phyloP scores from a whole-genome alignment of 1,140 invertebrate genomes.

The Steinernema khuongi region DNA sequence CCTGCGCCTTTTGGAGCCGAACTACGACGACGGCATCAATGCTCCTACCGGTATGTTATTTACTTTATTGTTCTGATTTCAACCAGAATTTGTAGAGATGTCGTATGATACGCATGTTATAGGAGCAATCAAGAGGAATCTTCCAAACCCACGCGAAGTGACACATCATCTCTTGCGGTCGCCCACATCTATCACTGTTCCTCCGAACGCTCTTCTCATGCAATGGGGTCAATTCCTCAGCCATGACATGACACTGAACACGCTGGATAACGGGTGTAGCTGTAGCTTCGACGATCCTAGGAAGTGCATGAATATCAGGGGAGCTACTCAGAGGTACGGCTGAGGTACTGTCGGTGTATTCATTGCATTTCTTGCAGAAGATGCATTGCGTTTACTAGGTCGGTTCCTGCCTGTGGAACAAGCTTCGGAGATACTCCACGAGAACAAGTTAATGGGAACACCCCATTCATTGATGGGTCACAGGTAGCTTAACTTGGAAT shows the following conservation, averaged over 20 bases:
- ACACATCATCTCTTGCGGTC: conserved; percentile 31
- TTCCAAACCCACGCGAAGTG: conserved; percentile 38
- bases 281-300: conserved; percentile 18
- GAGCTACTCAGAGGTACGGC: conserved; percentile 25
- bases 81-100: background rate
- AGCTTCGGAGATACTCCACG: conserved; percentile 20
- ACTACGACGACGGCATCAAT: conserved; percentile 94
- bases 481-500: conserved; percentile 20
- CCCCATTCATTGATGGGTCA: conserved; percentile 39
- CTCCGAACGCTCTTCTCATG: conserved; percentile 29
- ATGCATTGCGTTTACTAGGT: conserved; percentile 35
- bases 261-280: conserved; percentile 27
- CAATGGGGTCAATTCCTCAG: conserved; percentile 40
- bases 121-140: background rate
- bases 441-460: conserved; percentile 41
- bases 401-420: conserved; percentile 34
- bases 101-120: background rate
- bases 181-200: conserved; percentile 19
- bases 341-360: conserved; percentile 21
- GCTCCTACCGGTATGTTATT: conserved; percentile 65
- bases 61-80: too few relatives aligned
- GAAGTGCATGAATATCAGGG: conserved; percentile 28
- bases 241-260: conserved; percentile 36
- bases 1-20: conserved; percentile 72
- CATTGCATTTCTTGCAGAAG: background rate